A percentile compares a stretch with the other conserved stretches of the same genome.
Conservation (phyloP, 1,140 invertebrate species). For the Harpegnathos saltator region DNA sequence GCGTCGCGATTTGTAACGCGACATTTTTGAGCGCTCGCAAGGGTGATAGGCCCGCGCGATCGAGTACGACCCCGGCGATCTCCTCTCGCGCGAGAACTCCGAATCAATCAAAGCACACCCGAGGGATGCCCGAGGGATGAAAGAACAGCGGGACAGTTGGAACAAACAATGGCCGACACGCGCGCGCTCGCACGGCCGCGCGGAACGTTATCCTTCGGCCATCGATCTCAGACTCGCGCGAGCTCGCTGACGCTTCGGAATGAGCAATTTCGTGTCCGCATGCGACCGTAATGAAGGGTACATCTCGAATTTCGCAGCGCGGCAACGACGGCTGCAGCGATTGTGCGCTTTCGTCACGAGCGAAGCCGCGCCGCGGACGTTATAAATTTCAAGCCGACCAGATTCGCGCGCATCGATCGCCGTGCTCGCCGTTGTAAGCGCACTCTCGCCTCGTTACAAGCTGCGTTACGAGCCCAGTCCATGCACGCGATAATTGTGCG, state of each 20-base stretch:
- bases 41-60: too few species aligned
- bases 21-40: too few species aligned
- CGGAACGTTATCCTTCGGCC: constrained; percentile 41
- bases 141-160: constrained; percentile 12
- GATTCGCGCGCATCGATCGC: constrained; percentile 13
- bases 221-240: constrained; percentile 15
- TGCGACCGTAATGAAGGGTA: constrained; percentile 24
- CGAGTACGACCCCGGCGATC: too few species aligned
- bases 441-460: background rate
- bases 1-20: too few species aligned
- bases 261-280: too few species aligned
- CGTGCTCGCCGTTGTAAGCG: too few species aligned
- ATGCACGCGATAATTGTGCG: too few species aligned
- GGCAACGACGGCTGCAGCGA: background rate
- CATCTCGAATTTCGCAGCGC: background rate
- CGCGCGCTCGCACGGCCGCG: too few species aligned
- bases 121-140: too few species aligned
- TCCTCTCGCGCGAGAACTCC: too few species aligned
- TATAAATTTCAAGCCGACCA: constrained; percentile 31
- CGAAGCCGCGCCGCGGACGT: background rate
- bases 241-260: background rate
- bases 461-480: background rate
- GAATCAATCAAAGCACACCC: too few species aligned
- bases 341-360: constrained; percentile 13
- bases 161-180: too few species aligned